Percentiles rank a stretch among this genome's conserved stretches.
Conservation (phyloP, 1,140 invertebrate species). For the Aphidius ervi region DNA sequence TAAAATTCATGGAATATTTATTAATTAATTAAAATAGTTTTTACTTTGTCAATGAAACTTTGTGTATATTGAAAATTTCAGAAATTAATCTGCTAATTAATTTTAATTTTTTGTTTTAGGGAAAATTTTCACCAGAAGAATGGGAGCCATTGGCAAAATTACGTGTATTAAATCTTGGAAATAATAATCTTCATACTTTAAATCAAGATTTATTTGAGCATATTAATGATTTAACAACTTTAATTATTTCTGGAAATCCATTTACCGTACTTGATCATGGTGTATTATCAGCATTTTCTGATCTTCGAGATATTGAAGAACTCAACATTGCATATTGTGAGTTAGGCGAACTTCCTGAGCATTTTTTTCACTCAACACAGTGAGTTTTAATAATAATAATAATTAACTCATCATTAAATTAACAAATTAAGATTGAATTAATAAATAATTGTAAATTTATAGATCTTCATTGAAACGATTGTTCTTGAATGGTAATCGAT, state of each 20-base stretch:
- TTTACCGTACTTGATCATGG: slow-evolving; percentile 59
- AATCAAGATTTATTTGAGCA: slow-evolving; percentile 71
- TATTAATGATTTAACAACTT: slow-evolving; percentile 57
- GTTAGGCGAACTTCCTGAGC: slow-evolving; percentile 58
- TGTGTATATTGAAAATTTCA: too few relatives aligned
- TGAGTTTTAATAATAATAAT: slow-evolving; percentile 21
- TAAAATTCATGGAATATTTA: too few relatives aligned
- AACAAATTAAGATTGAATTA: background rate
- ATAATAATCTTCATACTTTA: slow-evolving; percentile 65
- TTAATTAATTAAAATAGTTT: too few relatives aligned
- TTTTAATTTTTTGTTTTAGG: slow-evolving; percentile 50
- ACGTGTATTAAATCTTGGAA: slow-evolving; percentile 59
- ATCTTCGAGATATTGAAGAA: slow-evolving; percentile 62
- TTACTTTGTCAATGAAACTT: too few relatives aligned
- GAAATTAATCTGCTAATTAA: background rate
- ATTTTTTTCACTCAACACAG: slow-evolving; percentile 62
- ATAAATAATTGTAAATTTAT: too few relatives aligned
- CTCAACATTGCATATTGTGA: slow-evolving; percentile 66
- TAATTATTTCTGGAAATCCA: slow-evolving; percentile 67
- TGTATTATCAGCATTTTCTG: slow-evolving; percentile 61
- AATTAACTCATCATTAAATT: background rate
- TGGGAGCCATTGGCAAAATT: slow-evolving; percentile 62
- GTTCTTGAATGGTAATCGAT: slow-evolving; percentile 65
- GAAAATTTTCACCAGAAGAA: slow-evolving; percentile 54
- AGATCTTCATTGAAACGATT: slow-evolving; percentile 57